These are phyloP conservation scores for Vollenhovia emeryi DNA, from an alignment of 1,140 invertebrate species.

Conservation along the genomic window DNA sequence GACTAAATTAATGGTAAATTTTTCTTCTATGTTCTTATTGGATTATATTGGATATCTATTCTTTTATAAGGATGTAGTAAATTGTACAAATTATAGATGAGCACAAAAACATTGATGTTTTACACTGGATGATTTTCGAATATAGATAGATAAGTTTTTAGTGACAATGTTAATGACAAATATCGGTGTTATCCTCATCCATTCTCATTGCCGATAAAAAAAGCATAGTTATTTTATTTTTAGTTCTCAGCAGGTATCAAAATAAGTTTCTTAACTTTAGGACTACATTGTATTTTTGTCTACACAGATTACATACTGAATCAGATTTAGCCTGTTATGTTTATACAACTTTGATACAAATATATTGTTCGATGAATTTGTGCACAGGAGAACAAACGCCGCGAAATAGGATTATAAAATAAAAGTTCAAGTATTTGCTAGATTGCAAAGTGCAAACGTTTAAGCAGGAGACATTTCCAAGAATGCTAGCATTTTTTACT, in stretches of 20 bases:
- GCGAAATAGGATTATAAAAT: neutral
- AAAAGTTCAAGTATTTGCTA: neutral
- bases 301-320: neutral
- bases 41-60: no score
- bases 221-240: slow-evolving; percentile 12
- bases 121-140: neutral
- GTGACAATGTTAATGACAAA: neutral
- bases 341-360: neutral
- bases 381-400: neutral
- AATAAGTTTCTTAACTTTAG: neutral
- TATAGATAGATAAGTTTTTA: slow-evolving; percentile 1
- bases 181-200: neutral
- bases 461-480: neutral
- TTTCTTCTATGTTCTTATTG: neutral
- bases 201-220: neutral
- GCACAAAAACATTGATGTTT: neutral
- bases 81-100: neutral
- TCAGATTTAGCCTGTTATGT: neutral
- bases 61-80: neutral
- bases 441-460: neutral
- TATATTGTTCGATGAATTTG: neutral
- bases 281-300: neutral
- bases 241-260: neutral
- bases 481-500: neutral
- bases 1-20: neutral